Percentiles rank a stretch among this genome's conserved stretches.
Evolutionary conservation across 1,140 invertebrate genomes (phyloP).

Genomic region (Brachionus asplanchnoidis): DNA sequence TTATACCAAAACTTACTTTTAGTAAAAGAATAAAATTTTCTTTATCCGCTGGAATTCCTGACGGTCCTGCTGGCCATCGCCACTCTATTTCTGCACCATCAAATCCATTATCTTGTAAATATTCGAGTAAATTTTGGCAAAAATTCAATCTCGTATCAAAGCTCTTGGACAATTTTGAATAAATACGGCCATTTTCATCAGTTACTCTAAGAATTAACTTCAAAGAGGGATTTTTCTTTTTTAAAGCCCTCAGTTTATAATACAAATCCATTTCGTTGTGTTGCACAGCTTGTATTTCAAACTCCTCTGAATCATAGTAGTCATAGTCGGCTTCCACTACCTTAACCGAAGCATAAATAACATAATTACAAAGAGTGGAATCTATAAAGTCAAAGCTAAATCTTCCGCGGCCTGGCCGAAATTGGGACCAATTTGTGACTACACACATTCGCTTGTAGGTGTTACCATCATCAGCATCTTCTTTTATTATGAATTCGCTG

Average conservation of each 20-base stretch:
- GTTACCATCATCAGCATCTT: not conserved
- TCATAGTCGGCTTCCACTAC: slow-evolving; percentile 57
- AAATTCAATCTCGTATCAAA: slow-evolving; percentile 46
- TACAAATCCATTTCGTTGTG: slow-evolving; percentile 13
- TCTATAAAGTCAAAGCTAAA: slow-evolving; percentile 66
- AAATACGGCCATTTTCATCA: slow-evolving; percentile 85
- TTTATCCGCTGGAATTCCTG: slow-evolving; percentile 80
- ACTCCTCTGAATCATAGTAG: slow-evolving; percentile 25
- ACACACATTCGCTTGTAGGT: slow-evolving; percentile 49
- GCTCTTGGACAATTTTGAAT: slow-evolving; percentile 49
- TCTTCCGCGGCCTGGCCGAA: slow-evolving; percentile 46
- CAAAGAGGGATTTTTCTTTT: slow-evolving; percentile 83
- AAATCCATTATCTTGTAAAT: slow-evolving; percentile 82
- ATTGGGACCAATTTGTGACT: slow-evolving; percentile 55
- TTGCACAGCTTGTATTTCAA: not conserved
- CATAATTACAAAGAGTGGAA: slow-evolving; percentile 69
- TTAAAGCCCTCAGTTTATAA: slow-evolving; percentile 51
- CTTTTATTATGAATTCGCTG: not conserved
- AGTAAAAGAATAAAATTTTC: slow-evolving; percentile 83
- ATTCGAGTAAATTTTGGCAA: slow-evolving; percentile 65
- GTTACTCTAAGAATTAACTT: slow-evolving; percentile 88
- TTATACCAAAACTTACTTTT: slow-evolving; percentile 60
- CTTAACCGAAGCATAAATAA: slow-evolving; percentile 72
- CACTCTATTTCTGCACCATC: slow-evolving; percentile 92
- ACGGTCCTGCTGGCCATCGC: slow-evolving; percentile 86